Evolutionary conservation across 1,140 invertebrate genomes (phyloP).

Genomic region (Oryctes rhinoceros): DNA sequence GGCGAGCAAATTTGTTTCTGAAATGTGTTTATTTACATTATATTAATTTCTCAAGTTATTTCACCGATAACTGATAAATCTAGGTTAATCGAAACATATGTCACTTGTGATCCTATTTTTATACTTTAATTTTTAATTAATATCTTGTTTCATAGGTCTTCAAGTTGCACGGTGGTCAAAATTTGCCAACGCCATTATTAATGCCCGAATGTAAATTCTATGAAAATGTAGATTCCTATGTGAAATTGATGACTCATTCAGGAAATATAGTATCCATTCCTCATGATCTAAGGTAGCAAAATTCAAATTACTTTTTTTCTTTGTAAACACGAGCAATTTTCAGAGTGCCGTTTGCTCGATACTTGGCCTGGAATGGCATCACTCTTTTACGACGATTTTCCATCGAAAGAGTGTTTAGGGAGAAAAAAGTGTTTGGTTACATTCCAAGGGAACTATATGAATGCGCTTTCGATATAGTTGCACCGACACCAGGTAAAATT

Average conservation of each 20-base stretch:
- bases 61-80: no score
- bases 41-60: no score
- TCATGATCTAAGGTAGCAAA: slow-evolving; percentile 71
- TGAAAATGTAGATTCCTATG: slow-evolving; percentile 69
- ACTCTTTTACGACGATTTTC: slow-evolving; percentile 83
- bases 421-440: slow-evolving; percentile 82
- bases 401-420: slow-evolving; percentile 86
- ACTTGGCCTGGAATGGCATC: slow-evolving; percentile 83
- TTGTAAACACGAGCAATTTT: slow-evolving; percentile 46
- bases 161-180: slow-evolving; percentile 78
- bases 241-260: slow-evolving; percentile 84
- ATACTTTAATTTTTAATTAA: background rate
- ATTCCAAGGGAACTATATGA: slow-evolving; percentile 90
- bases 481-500: slow-evolving; percentile 68
- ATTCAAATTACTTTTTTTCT: background rate
- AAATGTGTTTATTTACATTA: no score
- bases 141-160: slow-evolving; percentile 68
- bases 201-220: slow-evolving; percentile 74
- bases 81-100: no score
- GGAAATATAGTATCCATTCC: slow-evolving; percentile 84
- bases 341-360: slow-evolving; percentile 80
- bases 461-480: slow-evolving; percentile 94
- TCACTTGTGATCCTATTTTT: no score
- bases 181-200: slow-evolving; percentile 78
- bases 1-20: no score